phyloP scores from a whole-genome alignment of 2,113 vertebrate genomes.

The Marcusenius ussheri region DNA sequence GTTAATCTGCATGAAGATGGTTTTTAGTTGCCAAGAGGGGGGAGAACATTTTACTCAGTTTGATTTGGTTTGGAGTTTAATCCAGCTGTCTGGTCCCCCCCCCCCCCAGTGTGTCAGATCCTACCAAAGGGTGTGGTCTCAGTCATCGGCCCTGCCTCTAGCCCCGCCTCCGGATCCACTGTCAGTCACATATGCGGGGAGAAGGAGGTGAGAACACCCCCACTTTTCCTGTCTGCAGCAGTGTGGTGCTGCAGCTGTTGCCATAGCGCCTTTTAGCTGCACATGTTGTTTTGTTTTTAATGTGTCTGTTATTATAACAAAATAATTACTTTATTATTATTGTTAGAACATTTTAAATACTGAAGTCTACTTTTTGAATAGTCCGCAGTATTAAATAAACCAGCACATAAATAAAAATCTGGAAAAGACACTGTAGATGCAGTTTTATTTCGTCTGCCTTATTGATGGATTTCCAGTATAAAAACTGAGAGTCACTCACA shows the following conservation, averaged over 20 bases:
- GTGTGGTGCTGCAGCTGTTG: not conserved
- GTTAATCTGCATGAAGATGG: slow-evolving; percentile 24
- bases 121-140: slow-evolving; percentile 80
- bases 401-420: not conserved
- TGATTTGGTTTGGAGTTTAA: slow-evolving; percentile 16
- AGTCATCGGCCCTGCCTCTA: slow-evolving; percentile 78
- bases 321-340: not conserved
- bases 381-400: not conserved
- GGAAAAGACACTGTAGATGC: not conserved
- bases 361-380: not conserved
- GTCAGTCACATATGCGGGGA: slow-evolving; percentile 89
- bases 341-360: not conserved
- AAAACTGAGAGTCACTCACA: not conserved
- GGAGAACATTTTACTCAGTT: not conserved
- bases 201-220: slow-evolving; percentile 69
- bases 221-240: not conserved
- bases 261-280: not conserved
- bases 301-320: not conserved
- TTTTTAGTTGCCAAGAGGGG: slow-evolving; percentile 22
- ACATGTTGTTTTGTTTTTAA: not conserved
- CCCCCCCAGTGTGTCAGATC: slow-evolving; percentile 76
- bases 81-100: not conserved
- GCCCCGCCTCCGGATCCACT: slow-evolving; percentile 77
- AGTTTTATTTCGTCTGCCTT: not conserved
- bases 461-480: not conserved